These are phyloP conservation scores for Gobius niger DNA, from an alignment of 2,113 vertebrate species.

Conservation along the genomic window DNA sequence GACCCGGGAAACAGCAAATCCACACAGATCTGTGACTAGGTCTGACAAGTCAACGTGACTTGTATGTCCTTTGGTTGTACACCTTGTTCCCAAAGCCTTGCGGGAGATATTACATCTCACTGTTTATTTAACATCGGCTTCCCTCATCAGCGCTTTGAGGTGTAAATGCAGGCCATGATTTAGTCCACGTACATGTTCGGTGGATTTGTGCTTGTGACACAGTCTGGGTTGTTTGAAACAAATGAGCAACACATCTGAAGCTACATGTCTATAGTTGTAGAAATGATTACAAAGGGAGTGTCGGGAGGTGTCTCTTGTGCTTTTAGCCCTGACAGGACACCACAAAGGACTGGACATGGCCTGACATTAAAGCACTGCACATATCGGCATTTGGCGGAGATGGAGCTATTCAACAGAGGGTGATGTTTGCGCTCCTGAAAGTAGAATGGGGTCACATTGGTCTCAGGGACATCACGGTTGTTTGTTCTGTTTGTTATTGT, in stretches of 20 bases:
- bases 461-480: background rate
- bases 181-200: slow-evolving; percentile 18
- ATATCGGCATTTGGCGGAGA: background rate
- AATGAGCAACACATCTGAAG: slow-evolving; percentile 12
- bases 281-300: slow-evolving; percentile 6
- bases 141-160: slow-evolving; percentile 8
- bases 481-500: background rate
- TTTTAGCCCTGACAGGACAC: slow-evolving; percentile 9
- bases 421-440: slow-evolving; percentile 1
- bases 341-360: slow-evolving; percentile 23
- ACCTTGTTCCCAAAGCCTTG: slow-evolving; percentile 40
- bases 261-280: slow-evolving; percentile 15
- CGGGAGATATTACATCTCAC: slow-evolving; percentile 31
- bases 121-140: background rate
- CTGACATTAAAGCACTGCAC: slow-evolving; percentile 12
- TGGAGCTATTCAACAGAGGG: slow-evolving; percentile 16
- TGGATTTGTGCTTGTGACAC: background rate
- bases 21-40: slow-evolving; percentile 7
- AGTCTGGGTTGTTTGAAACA: background rate
- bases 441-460: background rate
- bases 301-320: slow-evolving; percentile 14
- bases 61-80: slow-evolving; percentile 14
- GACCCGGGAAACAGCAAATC: background rate
- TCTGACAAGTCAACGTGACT: background rate
- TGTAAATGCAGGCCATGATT: background rate